A percentile compares a stretch with the other conserved stretches of the same genome.
Evolutionary conservation across 1,140 invertebrate species (phyloP).

Genomic region (Forficula auricularia): DNA sequence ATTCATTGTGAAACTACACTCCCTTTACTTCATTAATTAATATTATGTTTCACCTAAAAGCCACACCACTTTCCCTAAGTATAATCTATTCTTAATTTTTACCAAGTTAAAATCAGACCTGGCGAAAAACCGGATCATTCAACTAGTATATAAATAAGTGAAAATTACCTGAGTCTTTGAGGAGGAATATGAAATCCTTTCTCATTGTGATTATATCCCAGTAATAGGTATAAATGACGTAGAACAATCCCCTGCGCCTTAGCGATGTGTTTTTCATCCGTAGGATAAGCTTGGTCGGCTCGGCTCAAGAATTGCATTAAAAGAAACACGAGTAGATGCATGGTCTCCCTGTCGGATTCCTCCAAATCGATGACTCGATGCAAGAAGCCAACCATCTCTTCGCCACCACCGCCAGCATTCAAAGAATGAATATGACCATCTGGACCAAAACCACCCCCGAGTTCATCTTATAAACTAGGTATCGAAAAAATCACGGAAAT

Average conservation of each 20-base stretch:
- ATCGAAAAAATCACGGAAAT: not conserved
- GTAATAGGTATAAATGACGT: slow-evolving; percentile 76
- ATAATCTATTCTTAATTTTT: no score
- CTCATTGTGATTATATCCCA: slow-evolving; percentile 86
- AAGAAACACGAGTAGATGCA: slow-evolving; percentile 85
- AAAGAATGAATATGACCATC: slow-evolving; percentile 61
- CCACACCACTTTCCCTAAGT: no score
- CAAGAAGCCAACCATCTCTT: slow-evolving; percentile 43
- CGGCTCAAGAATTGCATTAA: slow-evolving; percentile 87
- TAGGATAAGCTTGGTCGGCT: slow-evolving; percentile 57
- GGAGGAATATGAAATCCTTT: slow-evolving; percentile 81
- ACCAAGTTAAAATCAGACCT: no score
- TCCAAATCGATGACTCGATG: slow-evolving; percentile 78
- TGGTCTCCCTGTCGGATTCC: slow-evolving; percentile 87
- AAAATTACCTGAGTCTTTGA: slow-evolving; percentile 64
- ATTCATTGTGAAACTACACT: no score
- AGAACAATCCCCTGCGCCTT: slow-evolving; percentile 77
- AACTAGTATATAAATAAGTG: no score
- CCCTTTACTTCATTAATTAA: no score
- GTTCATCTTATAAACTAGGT: slow-evolving; percentile 2
- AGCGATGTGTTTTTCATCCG: slow-evolving; percentile 59
- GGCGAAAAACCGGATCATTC: no score
- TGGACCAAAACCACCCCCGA: slow-evolving; percentile 24
- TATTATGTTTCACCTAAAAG: no score
- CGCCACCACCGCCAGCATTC: slow-evolving; percentile 42